Conservation (phyloP, 64 coral and sea anemone species). For the Platygyra sinensis region DNA sequence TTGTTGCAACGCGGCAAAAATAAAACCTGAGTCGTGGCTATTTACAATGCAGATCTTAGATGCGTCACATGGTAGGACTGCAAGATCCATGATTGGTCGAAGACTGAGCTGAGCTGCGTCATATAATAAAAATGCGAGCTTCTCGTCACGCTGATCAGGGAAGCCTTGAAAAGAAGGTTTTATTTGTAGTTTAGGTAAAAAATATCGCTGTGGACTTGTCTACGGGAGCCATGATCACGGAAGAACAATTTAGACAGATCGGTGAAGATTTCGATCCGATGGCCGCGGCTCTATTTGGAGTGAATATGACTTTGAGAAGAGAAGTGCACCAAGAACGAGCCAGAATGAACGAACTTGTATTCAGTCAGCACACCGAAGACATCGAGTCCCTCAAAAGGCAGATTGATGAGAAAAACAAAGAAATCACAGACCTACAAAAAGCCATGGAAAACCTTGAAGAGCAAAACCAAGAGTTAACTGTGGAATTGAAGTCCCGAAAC, state of each 20-base stretch:
- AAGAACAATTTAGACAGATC: conserved; percentile 6
- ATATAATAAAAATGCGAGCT: not conserved
- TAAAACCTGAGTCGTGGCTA: not conserved
- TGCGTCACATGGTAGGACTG: not conserved
- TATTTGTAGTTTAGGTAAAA: not conserved
- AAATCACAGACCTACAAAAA: not conserved
- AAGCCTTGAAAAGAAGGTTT: not conserved
- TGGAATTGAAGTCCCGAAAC: too few relatives aligned
- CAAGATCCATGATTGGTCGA: not conserved
- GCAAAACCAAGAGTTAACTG: too few relatives aligned
- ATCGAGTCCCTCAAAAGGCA: conserved; percentile 28
- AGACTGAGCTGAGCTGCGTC: not conserved
- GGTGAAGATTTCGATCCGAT: too few relatives aligned
- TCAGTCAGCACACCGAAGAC: conserved; percentile 12
- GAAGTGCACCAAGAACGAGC: conserved; percentile 10
- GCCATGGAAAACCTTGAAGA: too few relatives aligned
- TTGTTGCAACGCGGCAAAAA: not conserved
- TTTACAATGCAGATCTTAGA: not conserved
- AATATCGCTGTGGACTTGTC: not conserved
- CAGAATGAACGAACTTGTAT: conserved; percentile 6
- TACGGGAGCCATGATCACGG: not conserved
- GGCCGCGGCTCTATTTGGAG: not conserved
- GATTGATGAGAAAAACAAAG: conserved; percentile 19
- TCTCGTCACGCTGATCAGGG: not conserved
- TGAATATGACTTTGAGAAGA: not conserved